These are phyloP conservation scores for Chaetops frenatus DNA, from an alignment of 2,113 vertebrate species.

Conservation along the genomic window DNA sequence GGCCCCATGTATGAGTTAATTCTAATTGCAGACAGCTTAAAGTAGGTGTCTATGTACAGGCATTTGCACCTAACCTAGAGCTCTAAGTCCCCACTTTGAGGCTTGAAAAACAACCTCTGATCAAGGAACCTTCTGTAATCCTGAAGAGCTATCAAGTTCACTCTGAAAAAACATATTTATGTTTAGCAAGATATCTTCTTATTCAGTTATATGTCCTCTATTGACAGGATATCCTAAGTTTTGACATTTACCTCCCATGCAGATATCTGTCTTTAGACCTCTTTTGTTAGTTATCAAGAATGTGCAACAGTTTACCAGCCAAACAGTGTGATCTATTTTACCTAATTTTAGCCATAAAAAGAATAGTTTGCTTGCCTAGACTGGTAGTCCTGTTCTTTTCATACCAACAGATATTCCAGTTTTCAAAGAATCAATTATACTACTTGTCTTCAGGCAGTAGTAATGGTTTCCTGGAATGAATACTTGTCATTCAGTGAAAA, in stretches of 20 bases:
- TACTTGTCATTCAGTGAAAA: neutral
- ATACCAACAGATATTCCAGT: neutral
- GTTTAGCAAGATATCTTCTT: neutral
- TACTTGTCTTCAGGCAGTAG: neutral
- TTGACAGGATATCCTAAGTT: neutral
- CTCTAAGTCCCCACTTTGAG: neutral
- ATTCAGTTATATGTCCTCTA: neutral
- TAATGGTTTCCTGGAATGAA: neutral
- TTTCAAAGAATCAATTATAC: neutral
- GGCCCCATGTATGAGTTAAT: fast-evolving
- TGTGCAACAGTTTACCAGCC: neutral
- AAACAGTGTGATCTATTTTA: neutral
- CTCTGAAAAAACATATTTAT: neutral
- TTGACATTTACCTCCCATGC: neutral
- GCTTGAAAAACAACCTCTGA: neutral
- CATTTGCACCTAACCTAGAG: neutral
- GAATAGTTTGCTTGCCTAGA: neutral
- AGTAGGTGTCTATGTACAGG: neutral
- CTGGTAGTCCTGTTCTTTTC: neutral
- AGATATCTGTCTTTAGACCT: neutral
- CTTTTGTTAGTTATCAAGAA: neutral
- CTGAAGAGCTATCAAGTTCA: neutral
- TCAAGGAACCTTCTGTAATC: neutral
- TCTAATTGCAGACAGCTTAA: neutral
- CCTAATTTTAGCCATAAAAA: neutral